A percentile compares a stretch with the other conserved stretches of the same genome.
These are phyloP conservation scores for Engraulis encrasicolus DNA, from an alignment of 2,113 vertebrate genomes.

Conservation along the genomic window DNA sequence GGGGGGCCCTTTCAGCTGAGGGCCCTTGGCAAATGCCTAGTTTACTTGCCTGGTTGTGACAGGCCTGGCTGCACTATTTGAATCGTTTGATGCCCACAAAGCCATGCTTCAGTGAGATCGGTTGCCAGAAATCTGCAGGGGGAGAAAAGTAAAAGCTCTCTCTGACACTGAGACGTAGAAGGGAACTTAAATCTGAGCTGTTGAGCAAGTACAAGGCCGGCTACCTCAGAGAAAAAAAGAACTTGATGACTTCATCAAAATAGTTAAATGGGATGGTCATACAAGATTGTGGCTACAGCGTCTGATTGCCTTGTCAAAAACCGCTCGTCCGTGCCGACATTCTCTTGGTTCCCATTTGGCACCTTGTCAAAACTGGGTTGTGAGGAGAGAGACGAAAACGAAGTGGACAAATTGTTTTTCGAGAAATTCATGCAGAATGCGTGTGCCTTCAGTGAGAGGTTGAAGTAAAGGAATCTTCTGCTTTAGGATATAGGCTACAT, in stretches of 20 bases:
- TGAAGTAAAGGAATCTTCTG: background rate
- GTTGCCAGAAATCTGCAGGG: background rate
- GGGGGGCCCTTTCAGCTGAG: too few relatives aligned
- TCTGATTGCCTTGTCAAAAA: slow-evolving; percentile 36
- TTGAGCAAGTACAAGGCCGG: background rate
- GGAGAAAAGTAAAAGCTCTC: background rate
- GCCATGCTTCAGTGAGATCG: background rate
- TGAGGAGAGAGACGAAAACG: background rate
- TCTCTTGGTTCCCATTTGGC: slow-evolving; percentile 45
- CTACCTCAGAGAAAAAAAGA: slow-evolving; percentile 28
- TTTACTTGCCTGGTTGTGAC: too few relatives aligned
- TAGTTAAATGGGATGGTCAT: slow-evolving; percentile 27
- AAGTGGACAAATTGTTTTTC: background rate
- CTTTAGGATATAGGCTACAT: too few relatives aligned
- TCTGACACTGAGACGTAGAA: background rate
- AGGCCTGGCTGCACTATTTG: too few relatives aligned
- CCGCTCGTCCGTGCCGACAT: slow-evolving; percentile 36
- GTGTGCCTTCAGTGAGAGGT: background rate
- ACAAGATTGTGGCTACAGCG: slow-evolving; percentile 40
- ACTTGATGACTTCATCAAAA: slow-evolving; percentile 46
- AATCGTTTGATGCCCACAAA: background rate
- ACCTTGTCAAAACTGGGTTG: slow-evolving; percentile 48
- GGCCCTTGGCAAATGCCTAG: too few relatives aligned
- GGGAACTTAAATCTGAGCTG: background rate
- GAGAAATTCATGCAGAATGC: background rate